Evolutionary conservation across 2,797 vertebrate species (phyloP).

Genomic region (Steatocranus sp.): DNA sequence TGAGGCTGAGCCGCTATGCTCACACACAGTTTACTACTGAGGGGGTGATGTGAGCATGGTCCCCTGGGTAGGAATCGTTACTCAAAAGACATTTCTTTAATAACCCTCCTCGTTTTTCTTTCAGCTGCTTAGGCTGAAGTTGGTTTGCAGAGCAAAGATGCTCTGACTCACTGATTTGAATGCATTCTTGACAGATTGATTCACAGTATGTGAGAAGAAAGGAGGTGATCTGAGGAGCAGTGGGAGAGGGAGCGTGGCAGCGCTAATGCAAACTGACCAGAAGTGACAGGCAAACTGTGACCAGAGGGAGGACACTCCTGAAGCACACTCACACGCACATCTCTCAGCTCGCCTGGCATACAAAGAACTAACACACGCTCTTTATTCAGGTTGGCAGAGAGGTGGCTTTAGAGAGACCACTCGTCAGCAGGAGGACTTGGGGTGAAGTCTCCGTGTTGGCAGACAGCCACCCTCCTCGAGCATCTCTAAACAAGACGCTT

Average conservation of each 20-base stretch:
- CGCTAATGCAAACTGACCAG: conserved; percentile 57
- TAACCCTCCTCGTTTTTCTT: neutral
- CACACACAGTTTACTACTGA: conserved; percentile 3
- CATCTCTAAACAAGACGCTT: conserved; percentile 26
- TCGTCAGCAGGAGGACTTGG: conserved; percentile 13
- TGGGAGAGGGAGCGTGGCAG: conserved; percentile 36
- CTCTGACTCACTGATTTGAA: conserved; percentile 9
- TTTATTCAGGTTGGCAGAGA: conserved; percentile 37
- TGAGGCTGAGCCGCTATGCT: conserved; percentile 8
- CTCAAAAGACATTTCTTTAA: conserved; percentile 5
- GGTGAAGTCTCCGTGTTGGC: conserved; percentile 19
- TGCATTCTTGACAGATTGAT: conserved; percentile 12
- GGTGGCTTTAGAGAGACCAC: conserved; percentile 25
- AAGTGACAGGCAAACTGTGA: conserved; percentile 58
- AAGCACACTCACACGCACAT: neutral
- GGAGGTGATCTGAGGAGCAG: conserved; percentile 37
- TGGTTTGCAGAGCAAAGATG: neutral
- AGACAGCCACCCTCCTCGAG: conserved; percentile 21
- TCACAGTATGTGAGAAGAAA: conserved; percentile 12
- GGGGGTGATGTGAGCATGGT: neutral
- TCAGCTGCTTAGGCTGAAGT: neutral
- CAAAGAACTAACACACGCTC: conserved; percentile 6
- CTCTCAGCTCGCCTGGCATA: conserved; percentile 13
- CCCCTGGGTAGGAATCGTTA: neutral
- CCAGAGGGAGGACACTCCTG: conserved; percentile 39